Conservation (phyloP, 1,140 invertebrate species). For the Panulirus ornatus region DNA sequence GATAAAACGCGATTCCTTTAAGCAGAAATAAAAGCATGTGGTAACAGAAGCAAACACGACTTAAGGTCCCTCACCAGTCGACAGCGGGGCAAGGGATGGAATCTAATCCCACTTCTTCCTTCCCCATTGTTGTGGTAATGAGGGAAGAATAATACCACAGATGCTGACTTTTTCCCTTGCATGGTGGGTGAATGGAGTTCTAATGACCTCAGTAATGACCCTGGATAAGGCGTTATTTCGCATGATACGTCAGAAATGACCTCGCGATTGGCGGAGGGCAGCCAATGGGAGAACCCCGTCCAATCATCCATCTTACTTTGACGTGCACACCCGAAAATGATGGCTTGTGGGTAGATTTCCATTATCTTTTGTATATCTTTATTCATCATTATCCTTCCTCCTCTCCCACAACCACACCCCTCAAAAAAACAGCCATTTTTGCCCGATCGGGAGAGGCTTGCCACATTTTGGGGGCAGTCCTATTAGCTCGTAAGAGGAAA, state of each 20-base stretch:
- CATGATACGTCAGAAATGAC: conserved; percentile 15
- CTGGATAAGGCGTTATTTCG: conserved; percentile 20
- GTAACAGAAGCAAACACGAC: too few species aligned
- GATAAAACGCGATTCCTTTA: too few species aligned
- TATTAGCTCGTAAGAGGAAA: too few species aligned
- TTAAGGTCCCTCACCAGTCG: too few species aligned
- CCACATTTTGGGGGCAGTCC: too few species aligned
- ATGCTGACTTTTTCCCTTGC: conserved; percentile 2
- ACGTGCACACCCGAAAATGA: conserved; percentile 30
- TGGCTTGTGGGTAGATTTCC: conserved; percentile 38
- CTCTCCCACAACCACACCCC: too few species aligned
- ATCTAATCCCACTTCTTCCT: too few species aligned
- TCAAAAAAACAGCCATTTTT: background rate
- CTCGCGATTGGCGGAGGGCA: conserved; percentile 39
- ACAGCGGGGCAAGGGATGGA: too few species aligned
- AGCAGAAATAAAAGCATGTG: too few species aligned
- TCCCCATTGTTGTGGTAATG: too few species aligned
- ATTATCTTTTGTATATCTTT: conserved; percentile 1
- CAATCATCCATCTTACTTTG: conserved; percentile 58
- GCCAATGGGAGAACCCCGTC: conserved; percentile 39
- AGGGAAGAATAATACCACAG: too few species aligned
- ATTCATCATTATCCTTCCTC: background rate
- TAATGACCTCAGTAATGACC: conserved; percentile 36
- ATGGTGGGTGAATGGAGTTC: background rate
- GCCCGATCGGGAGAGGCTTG: too few species aligned